Evolutionary conservation across 2,888 invertebrate species (phyloP), one percentile per base, ranked within the genome.

Genomic region (Phengaris arion): DNA sequence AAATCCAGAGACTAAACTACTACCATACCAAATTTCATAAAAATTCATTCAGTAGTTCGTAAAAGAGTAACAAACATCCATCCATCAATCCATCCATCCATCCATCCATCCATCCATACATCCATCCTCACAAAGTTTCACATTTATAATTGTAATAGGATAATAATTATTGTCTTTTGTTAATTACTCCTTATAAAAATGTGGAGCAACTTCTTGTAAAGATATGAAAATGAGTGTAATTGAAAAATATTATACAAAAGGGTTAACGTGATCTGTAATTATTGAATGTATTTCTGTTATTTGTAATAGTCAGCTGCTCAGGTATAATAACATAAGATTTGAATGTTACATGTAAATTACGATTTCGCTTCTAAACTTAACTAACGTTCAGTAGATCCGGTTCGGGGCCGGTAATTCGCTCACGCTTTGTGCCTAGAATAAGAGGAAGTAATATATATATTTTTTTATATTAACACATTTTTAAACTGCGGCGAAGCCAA

Each of bases 361-460:
- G 13, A 46, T 7, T 35, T 46, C 46, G n/a, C 8, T 46, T 8
- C 68, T 12, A 46, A 68, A 68, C 46, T n/a, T 22, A 22, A 22
- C 46, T 68, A 68, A 68, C n/a, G 68, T 45, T 68, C 59, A 68
- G 46, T 48, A 69, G 48, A 69, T 69, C 69, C 69, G 48, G 69
- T 48, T 69, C 0, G 1, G n/a, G 4, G 0, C 12, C 48, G 48
- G 10, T 35, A 45, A 64, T 64, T 69, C 48, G 9, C 69, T 48
- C n/a, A 69, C 69, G 69, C 46, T 69, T 48, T 59, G 35, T 64
- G 15, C 35, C 35, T 64, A 12, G 3, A 10, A 5, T 22, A 22
- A n/a, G 68, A 12, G 46, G 6, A 46, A 68, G 68, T 35, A 22
- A 59, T 35, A 59, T 59, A n/a, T n/a, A n/a, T n/a, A n/a, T 59